Evolutionary conservation across 2,113 vertebrate species (phyloP).

Genomic region (Salminus brasiliensis): DNA sequence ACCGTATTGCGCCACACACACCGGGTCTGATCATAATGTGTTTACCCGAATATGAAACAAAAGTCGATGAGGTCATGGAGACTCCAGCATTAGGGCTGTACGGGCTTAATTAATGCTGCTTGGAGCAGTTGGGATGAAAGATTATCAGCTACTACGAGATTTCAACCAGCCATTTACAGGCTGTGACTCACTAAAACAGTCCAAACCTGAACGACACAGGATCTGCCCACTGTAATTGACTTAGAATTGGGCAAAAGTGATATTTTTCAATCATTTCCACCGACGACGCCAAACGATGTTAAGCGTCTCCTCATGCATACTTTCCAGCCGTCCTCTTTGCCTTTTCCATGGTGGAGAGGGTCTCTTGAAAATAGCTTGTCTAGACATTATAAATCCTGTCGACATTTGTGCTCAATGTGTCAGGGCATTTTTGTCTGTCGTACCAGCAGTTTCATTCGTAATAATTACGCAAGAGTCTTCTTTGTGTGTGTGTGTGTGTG

Average conservation of each 20-base stretch:
- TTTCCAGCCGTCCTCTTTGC: slow-evolving; percentile 14
- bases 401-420: slow-evolving; percentile 55
- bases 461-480: slow-evolving; percentile 5
- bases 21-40: slow-evolving; percentile 55
- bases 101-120: slow-evolving; percentile 60
- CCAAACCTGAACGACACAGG: slow-evolving; percentile 48
- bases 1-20: slow-evolving; percentile 15
- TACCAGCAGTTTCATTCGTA: slow-evolving; percentile 39
- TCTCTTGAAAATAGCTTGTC: slow-evolving; percentile 59
- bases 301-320: not conserved
- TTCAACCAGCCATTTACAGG: slow-evolving; percentile 52
- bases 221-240: slow-evolving; percentile 20
- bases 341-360: slow-evolving; percentile 48
- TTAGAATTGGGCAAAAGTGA: slow-evolving; percentile 54
- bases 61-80: slow-evolving; percentile 60
- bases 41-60: slow-evolving; percentile 56
- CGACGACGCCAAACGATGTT: not conserved
- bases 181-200: slow-evolving; percentile 53
- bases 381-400: slow-evolving; percentile 65
- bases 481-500: not conserved
- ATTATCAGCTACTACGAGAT: slow-evolving; percentile 56
- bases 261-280: slow-evolving; percentile 48
- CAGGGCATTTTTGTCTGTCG: slow-evolving; percentile 52
- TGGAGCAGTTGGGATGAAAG: slow-evolving; percentile 52
- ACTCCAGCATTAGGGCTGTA: slow-evolving; percentile 50